phyloP scores from a whole-genome alignment of 2,797 vertebrate genomes.

The Gastrophryne carolinensis region DNA sequence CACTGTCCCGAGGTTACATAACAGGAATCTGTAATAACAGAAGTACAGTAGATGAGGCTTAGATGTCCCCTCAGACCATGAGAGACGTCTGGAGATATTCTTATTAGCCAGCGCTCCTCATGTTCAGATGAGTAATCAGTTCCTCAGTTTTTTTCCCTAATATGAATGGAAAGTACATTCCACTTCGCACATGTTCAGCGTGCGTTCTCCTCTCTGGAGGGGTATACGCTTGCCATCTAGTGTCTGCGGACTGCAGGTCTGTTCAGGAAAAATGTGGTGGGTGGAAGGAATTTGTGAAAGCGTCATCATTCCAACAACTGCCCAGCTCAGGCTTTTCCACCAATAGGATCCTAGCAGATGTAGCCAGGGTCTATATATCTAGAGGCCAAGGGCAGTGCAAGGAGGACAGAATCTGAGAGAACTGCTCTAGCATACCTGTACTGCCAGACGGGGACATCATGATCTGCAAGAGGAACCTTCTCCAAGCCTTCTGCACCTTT shows the following conservation, averaged over 20 bases:
- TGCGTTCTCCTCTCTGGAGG: not conserved
- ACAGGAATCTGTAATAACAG: not conserved
- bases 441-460: not conserved
- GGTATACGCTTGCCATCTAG: slow-evolving; percentile 27
- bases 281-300: slow-evolving; percentile 7
- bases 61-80: slow-evolving; percentile 22
- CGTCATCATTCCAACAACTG: not conserved
- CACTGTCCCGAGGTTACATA: slow-evolving; percentile 14
- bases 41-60: slow-evolving; percentile 33
- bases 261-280: not conserved
- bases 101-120: slow-evolving; percentile 33
- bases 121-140: slow-evolving; percentile 38
- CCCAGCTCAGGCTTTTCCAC: not conserved
- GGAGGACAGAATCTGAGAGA: slow-evolving; percentile 1
- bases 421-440: not conserved
- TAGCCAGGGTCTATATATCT: slow-evolving; percentile 21
- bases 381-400: not conserved
- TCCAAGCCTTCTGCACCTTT: slow-evolving; percentile 5
- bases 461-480: slow-evolving; percentile 6
- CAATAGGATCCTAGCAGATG: slow-evolving; percentile 2
- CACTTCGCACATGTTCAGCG: slow-evolving; percentile 1
- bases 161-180: slow-evolving; percentile 32
- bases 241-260: not conserved
- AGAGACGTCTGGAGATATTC: slow-evolving; percentile 39
- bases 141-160: slow-evolving; percentile 32